A percentile compares a stretch with the other conserved stretches of the same genome.
Evolutionary conservation across 1,140 invertebrate species (phyloP).

Genomic region (Drosophila setifemur): DNA sequence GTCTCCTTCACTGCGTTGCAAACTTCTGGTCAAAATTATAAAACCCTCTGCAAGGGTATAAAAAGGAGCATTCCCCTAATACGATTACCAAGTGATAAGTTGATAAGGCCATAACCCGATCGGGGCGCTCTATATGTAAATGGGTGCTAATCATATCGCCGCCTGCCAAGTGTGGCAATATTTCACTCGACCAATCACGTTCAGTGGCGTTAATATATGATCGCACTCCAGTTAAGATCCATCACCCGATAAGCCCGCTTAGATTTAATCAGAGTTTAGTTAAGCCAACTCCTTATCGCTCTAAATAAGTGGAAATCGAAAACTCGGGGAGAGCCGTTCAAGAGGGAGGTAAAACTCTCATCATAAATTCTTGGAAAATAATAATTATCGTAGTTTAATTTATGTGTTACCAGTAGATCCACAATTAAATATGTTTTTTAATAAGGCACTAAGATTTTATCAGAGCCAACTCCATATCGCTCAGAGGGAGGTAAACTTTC

Average conservation of each 20-base stretch:
- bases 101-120: conserved; percentile 38
- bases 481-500: too few relatives aligned
- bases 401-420: too few relatives aligned
- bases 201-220: conserved; percentile 48
- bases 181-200: conserved; percentile 42
- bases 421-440: too few relatives aligned
- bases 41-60: too few relatives aligned
- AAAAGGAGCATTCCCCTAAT: too few relatives aligned
- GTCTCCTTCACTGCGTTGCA: too few relatives aligned
- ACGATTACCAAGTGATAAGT: conserved; percentile 48
- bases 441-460: too few relatives aligned
- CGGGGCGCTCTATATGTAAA: conserved; percentile 24
- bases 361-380: too few relatives aligned
- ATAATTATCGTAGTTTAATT: too few relatives aligned
- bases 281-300: conserved; percentile 11
- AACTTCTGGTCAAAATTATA: too few relatives aligned
- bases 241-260: conserved; percentile 39
- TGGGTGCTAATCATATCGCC: conserved; percentile 59
- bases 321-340: not conserved
- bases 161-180: conserved; percentile 43
- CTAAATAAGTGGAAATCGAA: conserved; percentile 6
- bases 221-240: conserved; percentile 14
- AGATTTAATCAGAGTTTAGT: conserved; percentile 37
- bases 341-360: not conserved
- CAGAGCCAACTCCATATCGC: too few relatives aligned